These are phyloP conservation scores for Onthophagus sagittarius DNA, from an alignment of 2,888 invertebrate genomes.

Conservation along the genomic window DNA sequence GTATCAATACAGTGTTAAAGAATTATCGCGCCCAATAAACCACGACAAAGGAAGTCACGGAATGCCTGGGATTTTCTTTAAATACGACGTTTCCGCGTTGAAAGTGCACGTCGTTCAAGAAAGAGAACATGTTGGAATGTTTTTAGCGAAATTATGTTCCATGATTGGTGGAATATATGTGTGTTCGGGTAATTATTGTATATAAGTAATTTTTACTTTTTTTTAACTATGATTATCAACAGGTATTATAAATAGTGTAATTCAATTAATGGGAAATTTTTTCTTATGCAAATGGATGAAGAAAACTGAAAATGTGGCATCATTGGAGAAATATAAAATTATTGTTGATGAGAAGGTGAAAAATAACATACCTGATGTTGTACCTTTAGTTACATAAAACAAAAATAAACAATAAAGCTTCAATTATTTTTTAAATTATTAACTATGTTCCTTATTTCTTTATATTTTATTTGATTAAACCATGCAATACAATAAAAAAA, in stretches of 20 bases:
- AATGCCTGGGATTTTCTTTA: conserved; percentile 90
- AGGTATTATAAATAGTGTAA: conserved; percentile 29
- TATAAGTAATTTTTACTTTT: conserved; percentile 13
- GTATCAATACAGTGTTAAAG: conserved; percentile 93
- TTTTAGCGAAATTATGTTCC: conserved; percentile 84
- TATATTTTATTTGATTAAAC: too few relatives aligned
- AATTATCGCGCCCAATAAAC: conserved; percentile 75
- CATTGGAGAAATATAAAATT: conserved; percentile 8
- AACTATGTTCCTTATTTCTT: too few relatives aligned
- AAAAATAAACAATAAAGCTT: neutral
- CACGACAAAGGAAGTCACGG: conserved; percentile 81
- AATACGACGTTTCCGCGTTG: conserved; percentile 90
- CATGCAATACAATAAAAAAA: too few relatives aligned
- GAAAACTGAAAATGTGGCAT: neutral
- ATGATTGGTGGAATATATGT: conserved; percentile 91
- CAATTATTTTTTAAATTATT: too few relatives aligned
- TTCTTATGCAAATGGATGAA: conserved; percentile 24
- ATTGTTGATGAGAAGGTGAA: conserved; percentile 13
- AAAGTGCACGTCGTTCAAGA: conserved; percentile 80
- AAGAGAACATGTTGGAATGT: conserved; percentile 71
- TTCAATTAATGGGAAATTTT: conserved; percentile 26
- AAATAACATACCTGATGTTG: conserved; percentile 22
- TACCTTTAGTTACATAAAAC: conserved; percentile 29
- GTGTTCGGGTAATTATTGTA: conserved; percentile 59
- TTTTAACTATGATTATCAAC: neutral